Base-by-base conservation (phyloP, 2,888 invertebrate genomes). In the Polydrusus pterygomalis region DNA sequence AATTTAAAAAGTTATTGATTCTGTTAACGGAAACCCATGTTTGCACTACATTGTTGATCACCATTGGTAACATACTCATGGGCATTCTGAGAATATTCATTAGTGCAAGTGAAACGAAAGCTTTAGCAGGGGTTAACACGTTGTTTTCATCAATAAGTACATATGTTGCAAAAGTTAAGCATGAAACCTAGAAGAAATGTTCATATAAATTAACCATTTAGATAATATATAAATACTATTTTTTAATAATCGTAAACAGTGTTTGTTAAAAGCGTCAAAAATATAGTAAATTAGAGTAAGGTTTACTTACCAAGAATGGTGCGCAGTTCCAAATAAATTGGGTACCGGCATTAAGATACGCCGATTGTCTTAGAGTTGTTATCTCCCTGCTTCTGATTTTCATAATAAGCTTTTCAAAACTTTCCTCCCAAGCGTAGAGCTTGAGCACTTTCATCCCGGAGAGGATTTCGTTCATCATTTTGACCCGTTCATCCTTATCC, bases 1-100 rank as follows among this genome's bases (percentile, higher is more conserved):
- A 91, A 85, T 95, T 96, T 92, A 98, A 92, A 88, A 97, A 98
- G 85, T 94, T 94, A 87, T 97, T 96, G 81, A 98, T 92, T 86
- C 98, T 92, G 84, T 93, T 93, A n/a, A 79, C 69, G 9, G 75
- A 75, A 0, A 79, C 75, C 68, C 93, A 75, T 40, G 80, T 75
- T 75, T 82, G 81, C n/a, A 82, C 80, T 18, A 79, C 56, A 30
- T 79, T 70, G 11, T 78, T 78, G 63, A 87, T 83, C 69, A 85
- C 82, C 87, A 88, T 88, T 68, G 83, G 90, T 85, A 90, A 83
- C 82, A 90, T 87, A 74, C 87, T 87, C 85, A 91, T 87, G 1
- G 91, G 91, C 78, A 89, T 88, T 30, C 90, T 85, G 13, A 91
- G 86, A 56, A 91, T 89, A 84, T 91, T 91, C 84, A 91, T 90